A percentile compares a stretch with the other conserved stretches of the same genome.
phyloP scores from a whole-genome alignment of 2,888 invertebrate species.

The Platycheirus albimanus region DNA sequence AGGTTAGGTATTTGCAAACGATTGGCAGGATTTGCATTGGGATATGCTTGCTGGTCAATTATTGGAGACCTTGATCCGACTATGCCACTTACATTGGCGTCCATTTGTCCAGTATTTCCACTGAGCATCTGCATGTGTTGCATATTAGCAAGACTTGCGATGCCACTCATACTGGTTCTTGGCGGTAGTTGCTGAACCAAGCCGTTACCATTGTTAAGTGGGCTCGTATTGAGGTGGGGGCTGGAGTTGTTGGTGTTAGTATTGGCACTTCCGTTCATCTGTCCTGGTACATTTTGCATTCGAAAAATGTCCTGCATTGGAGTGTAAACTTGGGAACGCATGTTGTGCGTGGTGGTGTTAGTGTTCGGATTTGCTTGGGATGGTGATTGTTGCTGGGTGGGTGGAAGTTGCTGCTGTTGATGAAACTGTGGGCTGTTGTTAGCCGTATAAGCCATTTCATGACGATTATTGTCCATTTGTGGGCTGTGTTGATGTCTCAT shows the following conservation, averaged over 20 bases:
- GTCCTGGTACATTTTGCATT: slow-evolving; percentile 78
- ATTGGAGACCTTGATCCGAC: slow-evolving; percentile 61
- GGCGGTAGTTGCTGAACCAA: slow-evolving; percentile 74
- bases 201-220: slow-evolving; percentile 79
- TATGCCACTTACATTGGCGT: slow-evolving; percentile 62
- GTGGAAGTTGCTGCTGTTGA: slow-evolving; percentile 76
- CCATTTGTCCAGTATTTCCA: slow-evolving; percentile 68
- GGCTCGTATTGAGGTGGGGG: slow-evolving; percentile 82
- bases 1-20: slow-evolving; percentile 69
- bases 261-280: slow-evolving; percentile 76
- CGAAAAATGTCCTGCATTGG: slow-evolving; percentile 80
- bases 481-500: slow-evolving; percentile 76
- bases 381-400: slow-evolving; percentile 77
- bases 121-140: slow-evolving; percentile 79
- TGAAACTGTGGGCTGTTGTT: slow-evolving; percentile 73
- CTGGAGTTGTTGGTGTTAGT: slow-evolving; percentile 78
- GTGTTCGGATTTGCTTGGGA: slow-evolving; percentile 62
- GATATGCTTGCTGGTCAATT: slow-evolving; percentile 77
- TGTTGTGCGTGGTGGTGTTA: slow-evolving; percentile 65
- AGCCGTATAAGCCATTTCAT: slow-evolving; percentile 58
- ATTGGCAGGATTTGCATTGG: slow-evolving; percentile 62
- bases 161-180: slow-evolving; percentile 81
- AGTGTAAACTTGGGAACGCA: slow-evolving; percentile 79
- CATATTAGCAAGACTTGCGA: slow-evolving; percentile 79
- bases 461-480: slow-evolving; percentile 77